Percentiles rank a stretch among this genome's conserved stretches.
Evolutionary conservation across 2,797 vertebrate species (phyloP).

Genomic region (Ispidina picta): DNA sequence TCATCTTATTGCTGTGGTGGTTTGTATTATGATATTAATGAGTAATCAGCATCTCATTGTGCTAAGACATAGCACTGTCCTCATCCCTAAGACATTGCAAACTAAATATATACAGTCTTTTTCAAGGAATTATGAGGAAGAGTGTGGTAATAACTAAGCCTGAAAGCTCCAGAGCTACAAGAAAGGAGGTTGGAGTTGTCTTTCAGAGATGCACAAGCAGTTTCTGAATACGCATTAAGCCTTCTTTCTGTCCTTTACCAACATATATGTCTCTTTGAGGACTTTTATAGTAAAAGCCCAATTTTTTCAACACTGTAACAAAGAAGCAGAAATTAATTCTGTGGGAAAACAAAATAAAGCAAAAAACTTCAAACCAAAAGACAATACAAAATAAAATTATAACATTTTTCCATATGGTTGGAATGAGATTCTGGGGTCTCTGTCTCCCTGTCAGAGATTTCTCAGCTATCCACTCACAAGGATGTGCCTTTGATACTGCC

Average conservation of each 20-base stretch:
- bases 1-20: background rate
- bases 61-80: background rate
- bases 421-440: background rate
- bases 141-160: background rate
- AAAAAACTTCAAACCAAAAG: too few species aligned
- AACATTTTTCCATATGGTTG: background rate
- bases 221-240: background rate
- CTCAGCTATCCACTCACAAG: background rate
- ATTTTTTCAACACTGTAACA: background rate
- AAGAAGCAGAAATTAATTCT: background rate
- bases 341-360: background rate
- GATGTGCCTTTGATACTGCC: background rate
- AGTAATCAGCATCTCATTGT: constrained; percentile 15
- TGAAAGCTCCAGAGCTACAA: background rate
- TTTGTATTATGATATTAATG: constrained; percentile 4
- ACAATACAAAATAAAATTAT: background rate
- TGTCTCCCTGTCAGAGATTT: background rate
- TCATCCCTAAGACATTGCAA: background rate
- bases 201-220: background rate
- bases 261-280: background rate
- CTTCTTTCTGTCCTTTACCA: background rate
- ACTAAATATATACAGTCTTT: background rate
- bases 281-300: background rate
- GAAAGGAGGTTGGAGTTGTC: background rate
- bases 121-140: background rate